Percentiles rank a stretch among this genome's conserved stretches.
Conservation (phyloP, 1,140 invertebrate genomes). For the Ceratosolen fusciceps region DNA sequence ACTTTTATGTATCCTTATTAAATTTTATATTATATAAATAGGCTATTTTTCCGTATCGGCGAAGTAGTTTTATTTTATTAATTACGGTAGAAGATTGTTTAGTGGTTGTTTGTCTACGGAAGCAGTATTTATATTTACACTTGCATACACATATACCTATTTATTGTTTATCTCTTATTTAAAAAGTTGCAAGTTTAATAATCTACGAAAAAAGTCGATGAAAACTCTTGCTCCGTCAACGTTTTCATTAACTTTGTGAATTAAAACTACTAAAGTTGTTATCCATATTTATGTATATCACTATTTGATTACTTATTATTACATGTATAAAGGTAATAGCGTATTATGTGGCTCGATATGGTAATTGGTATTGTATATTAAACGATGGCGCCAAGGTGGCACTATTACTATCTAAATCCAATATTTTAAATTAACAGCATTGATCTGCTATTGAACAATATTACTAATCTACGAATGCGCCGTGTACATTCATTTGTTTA, state of each 20-base stretch:
- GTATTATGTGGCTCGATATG: constrained; percentile 48
- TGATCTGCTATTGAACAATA: constrained; percentile 18
- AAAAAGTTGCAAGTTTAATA: constrained; percentile 17
- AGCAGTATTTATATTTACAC: constrained; percentile 30
- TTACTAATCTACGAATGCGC: constrained; percentile 9
- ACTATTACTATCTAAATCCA: neutral
- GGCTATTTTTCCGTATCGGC: constrained; percentile 37
- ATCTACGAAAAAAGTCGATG: constrained; percentile 12
- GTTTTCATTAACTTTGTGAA: neutral
- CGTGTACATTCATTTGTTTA: constrained; percentile 1
- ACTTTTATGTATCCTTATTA: constrained; percentile 11
- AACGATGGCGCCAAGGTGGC: constrained; percentile 30
- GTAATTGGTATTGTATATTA: constrained; percentile 48
- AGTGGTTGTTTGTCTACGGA: constrained; percentile 46
- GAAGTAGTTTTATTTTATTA: constrained; percentile 44
- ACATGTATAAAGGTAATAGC: constrained; percentile 45
- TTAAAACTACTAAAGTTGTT: constrained; percentile 29
- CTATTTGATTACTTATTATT: constrained; percentile 30
- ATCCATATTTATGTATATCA: constrained; percentile 27
- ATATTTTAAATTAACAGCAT: constrained; percentile 39
- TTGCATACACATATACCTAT: neutral
- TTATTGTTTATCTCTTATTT: constrained; percentile 24
- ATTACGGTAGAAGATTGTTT: constrained; percentile 48
- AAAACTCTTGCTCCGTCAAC: neutral
- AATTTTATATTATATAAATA: constrained; percentile 10